Base-by-base conservation (phyloP, 2,797 vertebrate genomes). In the Halcyon smyrnensis region DNA sequence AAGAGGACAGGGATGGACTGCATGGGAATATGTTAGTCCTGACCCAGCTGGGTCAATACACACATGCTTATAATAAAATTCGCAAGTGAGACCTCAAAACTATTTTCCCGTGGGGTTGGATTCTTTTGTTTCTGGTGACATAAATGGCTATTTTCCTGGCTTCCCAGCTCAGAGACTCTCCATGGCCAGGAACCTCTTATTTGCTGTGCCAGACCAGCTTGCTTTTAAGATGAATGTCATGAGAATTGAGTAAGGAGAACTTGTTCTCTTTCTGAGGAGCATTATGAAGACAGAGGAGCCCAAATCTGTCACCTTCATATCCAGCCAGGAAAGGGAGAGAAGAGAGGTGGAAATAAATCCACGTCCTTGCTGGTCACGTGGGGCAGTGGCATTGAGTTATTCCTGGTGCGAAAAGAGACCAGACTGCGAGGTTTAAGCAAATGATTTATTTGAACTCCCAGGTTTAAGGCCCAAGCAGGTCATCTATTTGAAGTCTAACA, bases 191-290 rank as follows among this genome's bases (percentile, higher is more conserved):
- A 70, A 88, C 4, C n/a, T 24, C 34, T 3, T 0, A 43, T 25
- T 34, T 2, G 3, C n/a, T 45, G n/a, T 4, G 8, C 15, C 11
- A 1, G 2, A 1, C 3, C 2, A 0, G 0, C 24, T 48, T 1
- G 0, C 13, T 36, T 54, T 69, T 21, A 74, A 56, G 54, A 41
- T 37, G 50, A 57, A 46, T 4, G 4, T 3, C 8, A 0, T 46
- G 39, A 51, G 51, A 64, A 36, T 0, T 21, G 73, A 27, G n/a
- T 39, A 30, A 15, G 18, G 46, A 67, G 8, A 4, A 20, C 45
- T 84, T 1, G 0, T 5, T 41, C 6, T 23, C 23, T 23, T 30
- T 23, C 67, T 11, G 23, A 28, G 63, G 36, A 84, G 36, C 2
- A 0, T 74, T 48, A 23, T 8, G 57, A 65, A 70, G 57, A 21